A percentile compares a stretch with the other conserved stretches of the same genome.
These are phyloP conservation scores for Apamea sordens DNA, from an alignment of 2,888 invertebrate genomes.

Conservation along the genomic window DNA sequence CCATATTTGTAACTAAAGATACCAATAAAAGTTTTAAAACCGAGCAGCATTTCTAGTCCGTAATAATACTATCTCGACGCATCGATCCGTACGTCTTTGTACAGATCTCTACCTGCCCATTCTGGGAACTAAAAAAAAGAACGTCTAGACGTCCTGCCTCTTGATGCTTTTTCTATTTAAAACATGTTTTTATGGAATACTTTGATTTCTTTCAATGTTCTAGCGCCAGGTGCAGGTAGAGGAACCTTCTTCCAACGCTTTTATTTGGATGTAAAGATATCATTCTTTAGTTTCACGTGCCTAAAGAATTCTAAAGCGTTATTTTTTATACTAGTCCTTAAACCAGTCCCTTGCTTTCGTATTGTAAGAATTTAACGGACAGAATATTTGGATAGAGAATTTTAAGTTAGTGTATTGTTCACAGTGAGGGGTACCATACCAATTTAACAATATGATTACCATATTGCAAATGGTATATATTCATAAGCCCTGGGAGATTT, in stretches of 20 bases:
- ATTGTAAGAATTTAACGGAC: constrained; percentile 51
- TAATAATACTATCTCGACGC: constrained; percentile 64
- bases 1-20: constrained; percentile 7
- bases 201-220: constrained; percentile 82
- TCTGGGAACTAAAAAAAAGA: constrained; percentile 84
- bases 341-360: constrained; percentile 57
- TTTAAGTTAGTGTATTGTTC: constrained; percentile 46
- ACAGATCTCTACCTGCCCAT: constrained; percentile 85
- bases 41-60: constrained; percentile 54
- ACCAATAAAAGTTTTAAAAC: constrained; percentile 62
- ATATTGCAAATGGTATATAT: constrained; percentile 41
- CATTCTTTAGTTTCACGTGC: constrained; percentile 71
- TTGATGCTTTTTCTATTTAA: constrained; percentile 85
- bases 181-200: constrained; percentile 84
- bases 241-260: constrained; percentile 77
- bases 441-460: constrained; percentile 47
- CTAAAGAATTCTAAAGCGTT: constrained; percentile 67
- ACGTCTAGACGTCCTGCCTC: constrained; percentile 89
- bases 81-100: constrained; percentile 66
- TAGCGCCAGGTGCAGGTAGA: constrained; percentile 87
- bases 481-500: not conserved
- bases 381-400: constrained; percentile 46
- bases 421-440: constrained; percentile 28
- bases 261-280: constrained; percentile 77
- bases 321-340: constrained; percentile 70